These are phyloP conservation scores for Trogon melanurus DNA, from an alignment of 2,113 vertebrate genomes.

Conservation along the genomic window DNA sequence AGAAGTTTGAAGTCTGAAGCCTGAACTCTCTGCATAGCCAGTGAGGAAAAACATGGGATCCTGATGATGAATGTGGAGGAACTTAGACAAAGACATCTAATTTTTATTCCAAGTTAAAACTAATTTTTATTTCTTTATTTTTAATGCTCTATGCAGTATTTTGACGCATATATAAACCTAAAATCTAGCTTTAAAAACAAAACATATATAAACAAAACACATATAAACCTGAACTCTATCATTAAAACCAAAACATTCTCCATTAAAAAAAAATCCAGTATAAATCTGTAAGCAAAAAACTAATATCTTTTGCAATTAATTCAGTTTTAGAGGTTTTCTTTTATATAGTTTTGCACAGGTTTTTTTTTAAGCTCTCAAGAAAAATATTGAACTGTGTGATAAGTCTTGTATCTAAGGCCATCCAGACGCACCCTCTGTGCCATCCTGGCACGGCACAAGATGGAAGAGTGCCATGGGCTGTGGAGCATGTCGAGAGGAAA, in stretches of 20 bases:
- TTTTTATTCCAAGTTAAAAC: not conserved
- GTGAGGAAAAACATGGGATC: not conserved
- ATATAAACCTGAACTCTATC: fast-evolving
- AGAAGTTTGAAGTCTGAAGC: not conserved
- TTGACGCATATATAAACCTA: fast-evolving
- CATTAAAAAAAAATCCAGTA: not conserved
- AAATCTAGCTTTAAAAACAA: not conserved
- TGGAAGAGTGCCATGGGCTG: not conserved
- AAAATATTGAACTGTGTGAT: not conserved
- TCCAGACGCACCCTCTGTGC: not conserved
- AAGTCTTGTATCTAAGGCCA: not conserved
- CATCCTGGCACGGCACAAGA: fast-evolving
- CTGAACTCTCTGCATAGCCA: not conserved
- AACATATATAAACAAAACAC: not conserved
- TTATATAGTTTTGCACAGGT: not conserved
- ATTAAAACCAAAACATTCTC: not conserved
- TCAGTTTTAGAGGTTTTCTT: not conserved
- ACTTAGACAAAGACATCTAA: not conserved
- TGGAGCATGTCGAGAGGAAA: not conserved
- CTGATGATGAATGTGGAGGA: not conserved
- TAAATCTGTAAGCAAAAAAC: not conserved
- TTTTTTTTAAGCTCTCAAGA: not conserved
- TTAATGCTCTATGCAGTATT: not conserved
- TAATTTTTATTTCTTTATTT: not conserved
- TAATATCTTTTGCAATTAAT: not conserved